Base-by-base conservation (phyloP, 1,140 invertebrate species). In the Trichogramma pretiosum region DNA sequence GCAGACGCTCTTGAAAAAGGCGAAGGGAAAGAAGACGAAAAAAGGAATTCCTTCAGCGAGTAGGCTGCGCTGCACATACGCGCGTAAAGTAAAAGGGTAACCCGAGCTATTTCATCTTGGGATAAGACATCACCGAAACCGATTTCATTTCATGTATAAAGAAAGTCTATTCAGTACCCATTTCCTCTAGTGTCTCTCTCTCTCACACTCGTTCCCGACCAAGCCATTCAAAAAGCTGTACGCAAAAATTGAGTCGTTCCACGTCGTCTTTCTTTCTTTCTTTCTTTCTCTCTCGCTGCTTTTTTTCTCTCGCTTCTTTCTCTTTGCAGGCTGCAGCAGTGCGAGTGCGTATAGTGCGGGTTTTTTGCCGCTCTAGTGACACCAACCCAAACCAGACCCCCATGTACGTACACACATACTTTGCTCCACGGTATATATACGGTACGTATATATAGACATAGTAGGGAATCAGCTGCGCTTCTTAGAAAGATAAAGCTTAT, bases 191-290 rank as follows among this genome's bases (percentile, higher is more conserved):
- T 11, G 35, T 3, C 18, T 23, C 18, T 47, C 37, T 32, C 32
- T 39, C 35, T 28, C 39, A 39, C 38, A 30, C 46, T 28, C 23
- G 22, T 47, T 39, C 34, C 45, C 33, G 24, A 11, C 24, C 9
- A 19, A 44, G 40, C 47, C 40, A 44, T 38, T 49, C 32, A 43
- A n/a, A n/a, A 48, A 50, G 48, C 30, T 37, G 35, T n/a, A n/a
- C 36, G 48, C 48, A 50, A 50, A 50, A 50, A 50, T 50, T 50
- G 42, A 45, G 36, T 45, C 42, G 22, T 39, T 43, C 26, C 9
- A 9, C 13, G 33, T 35, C 23, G 38, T 26, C 35, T 33, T 33
- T 7, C 32, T 33, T n/a, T 33, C 4, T 33, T n/a, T 33, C 32
- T 5, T 7, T 39, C 4, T 39, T 5, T n/a, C 5, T 33, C 13